Percentiles rank a stretch among this genome's conserved stretches.
These are phyloP conservation scores for Phylloscopus trochilus DNA, from an alignment of 2,113 vertebrate genomes.

Conservation along the genomic window DNA sequence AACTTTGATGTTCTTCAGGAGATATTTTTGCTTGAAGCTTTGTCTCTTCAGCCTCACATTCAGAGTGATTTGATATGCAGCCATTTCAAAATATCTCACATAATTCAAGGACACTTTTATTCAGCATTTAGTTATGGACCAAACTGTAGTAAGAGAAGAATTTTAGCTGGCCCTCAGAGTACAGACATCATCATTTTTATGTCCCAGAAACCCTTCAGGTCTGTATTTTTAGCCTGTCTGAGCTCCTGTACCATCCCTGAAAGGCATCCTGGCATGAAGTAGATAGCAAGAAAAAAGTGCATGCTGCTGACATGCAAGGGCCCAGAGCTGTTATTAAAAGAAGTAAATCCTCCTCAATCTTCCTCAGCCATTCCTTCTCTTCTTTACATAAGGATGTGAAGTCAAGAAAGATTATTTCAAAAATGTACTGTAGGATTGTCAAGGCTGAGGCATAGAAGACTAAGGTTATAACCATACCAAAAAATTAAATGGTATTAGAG, in stretches of 20 bases:
- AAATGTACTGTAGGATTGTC: neutral
- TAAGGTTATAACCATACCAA: neutral
- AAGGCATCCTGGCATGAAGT: conserved; percentile 37
- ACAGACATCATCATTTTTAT: conserved; percentile 2
- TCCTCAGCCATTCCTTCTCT: neutral
- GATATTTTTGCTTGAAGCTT: neutral
- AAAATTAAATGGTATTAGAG: neutral
- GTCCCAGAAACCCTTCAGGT: conserved; percentile 10
- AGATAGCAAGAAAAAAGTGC: conserved; percentile 28
- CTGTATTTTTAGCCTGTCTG: conserved; percentile 31
- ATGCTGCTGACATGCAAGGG: neutral
- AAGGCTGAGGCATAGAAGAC: neutral
- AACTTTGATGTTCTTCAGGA: neutral
- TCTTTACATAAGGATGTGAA: conserved; percentile 10
- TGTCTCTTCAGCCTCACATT: neutral
- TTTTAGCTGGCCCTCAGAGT: neutral
- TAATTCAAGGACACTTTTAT: neutral
- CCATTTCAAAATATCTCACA: neutral
- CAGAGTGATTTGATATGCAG: neutral
- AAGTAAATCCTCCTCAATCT: conserved; percentile 24
- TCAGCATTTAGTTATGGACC: neutral
- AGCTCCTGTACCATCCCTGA: conserved; percentile 1
- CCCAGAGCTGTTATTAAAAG: conserved; percentile 31
- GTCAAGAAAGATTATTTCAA: neutral
- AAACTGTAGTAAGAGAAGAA: neutral